Conservation (phyloP, 2,797 vertebrate species). For the Babyrousa celebensis region DNA sequence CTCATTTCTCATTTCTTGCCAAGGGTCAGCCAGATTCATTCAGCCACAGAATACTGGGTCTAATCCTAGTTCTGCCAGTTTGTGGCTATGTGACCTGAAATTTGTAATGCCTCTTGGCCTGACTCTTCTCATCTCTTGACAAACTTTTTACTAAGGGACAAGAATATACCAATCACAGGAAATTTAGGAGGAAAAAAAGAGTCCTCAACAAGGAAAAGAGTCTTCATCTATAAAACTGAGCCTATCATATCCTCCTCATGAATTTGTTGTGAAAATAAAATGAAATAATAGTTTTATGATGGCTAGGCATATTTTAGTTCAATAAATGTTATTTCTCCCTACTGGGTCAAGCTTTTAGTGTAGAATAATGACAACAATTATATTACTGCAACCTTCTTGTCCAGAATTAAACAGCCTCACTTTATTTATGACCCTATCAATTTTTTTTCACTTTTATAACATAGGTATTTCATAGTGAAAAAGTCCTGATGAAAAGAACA, state of each 20-base stretch:
- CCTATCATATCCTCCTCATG: neutral
- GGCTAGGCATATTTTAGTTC: neutral
- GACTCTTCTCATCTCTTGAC: slow-evolving; percentile 23
- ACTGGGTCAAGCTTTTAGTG: slow-evolving; percentile 47
- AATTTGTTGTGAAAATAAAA: slow-evolving; percentile 51
- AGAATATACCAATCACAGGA: neutral
- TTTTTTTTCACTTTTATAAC: slow-evolving; percentile 66
- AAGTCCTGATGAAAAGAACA: slow-evolving; percentile 96
- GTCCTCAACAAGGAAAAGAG: slow-evolving; percentile 7
- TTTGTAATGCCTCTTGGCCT: slow-evolving; percentile 27
- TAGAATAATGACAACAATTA: slow-evolving; percentile 30
- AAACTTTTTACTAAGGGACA: slow-evolving; percentile 39
- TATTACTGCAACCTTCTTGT: slow-evolving; percentile 40
- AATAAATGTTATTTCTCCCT: slow-evolving; percentile 42
- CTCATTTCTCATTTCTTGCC: slow-evolving; percentile 30
- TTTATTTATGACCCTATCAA: neutral
- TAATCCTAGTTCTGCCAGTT: slow-evolving; percentile 23
- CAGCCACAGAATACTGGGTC: neutral
- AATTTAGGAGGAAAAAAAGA: slow-evolving; percentile 15
- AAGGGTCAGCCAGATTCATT: neutral
- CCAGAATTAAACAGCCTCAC: neutral
- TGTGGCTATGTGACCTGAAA: neutral
- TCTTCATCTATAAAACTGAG: slow-evolving; percentile 39
- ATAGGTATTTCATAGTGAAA: slow-evolving; percentile 97
- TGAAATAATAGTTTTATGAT: slow-evolving; percentile 46